A percentile compares a stretch with the other conserved stretches of the same genome.
Evolutionary conservation across 2,113 vertebrate genomes (phyloP).

Genomic region (Misgurnus mizolepis): DNA sequence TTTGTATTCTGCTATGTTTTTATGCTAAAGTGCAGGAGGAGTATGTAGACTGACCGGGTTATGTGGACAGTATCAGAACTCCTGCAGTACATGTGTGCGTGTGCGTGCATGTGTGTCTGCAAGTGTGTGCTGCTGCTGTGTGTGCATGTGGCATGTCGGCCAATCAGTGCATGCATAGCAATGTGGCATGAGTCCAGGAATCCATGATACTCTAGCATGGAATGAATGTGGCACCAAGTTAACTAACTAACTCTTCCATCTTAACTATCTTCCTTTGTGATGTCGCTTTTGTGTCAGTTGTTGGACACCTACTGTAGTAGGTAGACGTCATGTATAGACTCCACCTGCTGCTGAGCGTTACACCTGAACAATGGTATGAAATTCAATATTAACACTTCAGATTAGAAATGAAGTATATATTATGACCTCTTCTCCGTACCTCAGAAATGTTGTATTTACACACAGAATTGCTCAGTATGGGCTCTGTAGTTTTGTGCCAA

Average conservation of each 20-base stretch:
- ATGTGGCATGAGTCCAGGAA: constrained; percentile 66
- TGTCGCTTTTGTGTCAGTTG: constrained; percentile 32
- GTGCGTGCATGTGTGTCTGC: neutral
- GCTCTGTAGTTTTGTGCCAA: constrained; percentile 39
- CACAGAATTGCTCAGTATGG: neutral
- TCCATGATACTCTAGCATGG: constrained; percentile 59
- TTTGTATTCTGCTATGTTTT: constrained; percentile 56
- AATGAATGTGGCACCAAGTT: constrained; percentile 48
- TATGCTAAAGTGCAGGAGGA: constrained; percentile 63
- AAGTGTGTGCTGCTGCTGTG: constrained; percentile 53
- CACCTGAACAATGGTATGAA: neutral
- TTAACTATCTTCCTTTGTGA: constrained; percentile 38
- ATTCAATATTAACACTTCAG: neutral
- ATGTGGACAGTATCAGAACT: constrained; percentile 56
- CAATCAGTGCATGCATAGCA: constrained; percentile 69
- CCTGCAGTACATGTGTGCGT: constrained; percentile 24
- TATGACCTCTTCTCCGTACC: neutral
- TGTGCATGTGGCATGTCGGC: constrained; percentile 70
- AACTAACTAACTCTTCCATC: constrained; percentile 53
- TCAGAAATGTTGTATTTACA: constrained; percentile 15
- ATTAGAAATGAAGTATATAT: neutral
- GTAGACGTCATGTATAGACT: neutral
- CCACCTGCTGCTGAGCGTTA: neutral
- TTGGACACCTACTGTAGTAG: neutral
- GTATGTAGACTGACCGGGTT: constrained; percentile 52